phyloP scores from a whole-genome alignment of 1,140 invertebrate genomes.

The Artemia franciscana region DNA sequence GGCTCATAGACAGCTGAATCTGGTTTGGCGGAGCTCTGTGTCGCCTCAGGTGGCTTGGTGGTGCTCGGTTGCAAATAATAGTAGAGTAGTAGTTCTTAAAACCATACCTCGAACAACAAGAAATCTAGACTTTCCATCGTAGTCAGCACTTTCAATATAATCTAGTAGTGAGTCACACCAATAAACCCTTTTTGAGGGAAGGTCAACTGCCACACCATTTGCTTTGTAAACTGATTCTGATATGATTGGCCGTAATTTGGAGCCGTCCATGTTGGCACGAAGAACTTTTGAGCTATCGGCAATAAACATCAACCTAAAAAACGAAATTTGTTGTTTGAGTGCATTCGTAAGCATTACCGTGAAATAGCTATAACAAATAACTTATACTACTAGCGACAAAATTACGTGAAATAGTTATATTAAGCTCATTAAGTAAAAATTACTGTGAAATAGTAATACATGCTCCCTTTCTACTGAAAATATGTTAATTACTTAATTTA shows the following conservation, averaged over 20 bases:
- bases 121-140: constrained; percentile 56
- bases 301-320: constrained; percentile 54
- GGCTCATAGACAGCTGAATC: no score
- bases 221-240: constrained; percentile 74
- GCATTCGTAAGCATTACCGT: not conserved
- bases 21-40: no score
- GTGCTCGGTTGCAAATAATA: no score
- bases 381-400: not conserved
- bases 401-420: not conserved
- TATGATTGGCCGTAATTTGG: constrained; percentile 50
- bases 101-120: constrained; percentile 41
- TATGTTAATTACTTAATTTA: no score
- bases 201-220: constrained; percentile 58
- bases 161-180: constrained; percentile 90
- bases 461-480: no score
- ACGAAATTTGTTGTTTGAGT: no score
- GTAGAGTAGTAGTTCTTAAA: no score
- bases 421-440: constrained; percentile 5
- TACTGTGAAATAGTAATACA: no score
- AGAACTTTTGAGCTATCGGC: constrained; percentile 73
- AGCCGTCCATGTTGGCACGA: constrained; percentile 76
- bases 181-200: constrained; percentile 65
- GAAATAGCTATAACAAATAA: not conserved
- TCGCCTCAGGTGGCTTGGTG: no score
- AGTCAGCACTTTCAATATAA: constrained; percentile 92